Conservation (phyloP, 1,140 invertebrate genomes). For the Drosophila tristis region DNA sequence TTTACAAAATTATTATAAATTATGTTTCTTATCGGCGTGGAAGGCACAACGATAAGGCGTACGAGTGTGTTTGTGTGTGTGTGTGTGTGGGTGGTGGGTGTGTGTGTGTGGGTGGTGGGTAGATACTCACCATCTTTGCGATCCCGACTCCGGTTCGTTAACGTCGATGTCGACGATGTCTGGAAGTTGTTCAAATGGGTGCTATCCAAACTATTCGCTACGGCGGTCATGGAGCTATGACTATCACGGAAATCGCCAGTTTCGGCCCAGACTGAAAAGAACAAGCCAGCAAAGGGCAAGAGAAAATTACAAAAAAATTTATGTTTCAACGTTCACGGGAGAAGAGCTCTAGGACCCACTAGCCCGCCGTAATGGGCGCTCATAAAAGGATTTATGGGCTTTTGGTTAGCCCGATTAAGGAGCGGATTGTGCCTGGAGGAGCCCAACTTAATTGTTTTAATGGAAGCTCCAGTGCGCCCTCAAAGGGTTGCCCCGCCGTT, state of each 20-base stretch:
- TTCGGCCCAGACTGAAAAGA: constrained; percentile 92
- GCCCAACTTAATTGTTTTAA: constrained; percentile 54
- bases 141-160: constrained; percentile 87
- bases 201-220: constrained; percentile 87
- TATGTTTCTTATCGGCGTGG: constrained; percentile 71
- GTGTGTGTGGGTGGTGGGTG: not conserved
- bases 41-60: constrained; percentile 4
- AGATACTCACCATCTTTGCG: constrained; percentile 87
- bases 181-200: constrained; percentile 86
- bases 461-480: constrained; percentile 20
- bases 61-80: not conserved
- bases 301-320: constrained; percentile 81
- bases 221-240: constrained; percentile 88
- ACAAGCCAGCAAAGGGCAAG: constrained; percentile 85
- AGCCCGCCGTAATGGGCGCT: constrained; percentile 40
- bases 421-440: constrained; percentile 53
- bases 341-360: constrained; percentile 4
- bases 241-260: constrained; percentile 92
- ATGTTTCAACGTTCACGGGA: constrained; percentile 65
- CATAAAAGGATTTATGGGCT: constrained; percentile 78
- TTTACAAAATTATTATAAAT: constrained; percentile 79
- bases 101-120: not conserved
- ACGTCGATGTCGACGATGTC: constrained; percentile 85
- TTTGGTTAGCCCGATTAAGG: constrained; percentile 76
- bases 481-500: constrained; percentile 24